Evolutionary conservation across 2,797 vertebrate species (phyloP).

Genomic region (Adrianichthys oophorus): DNA sequence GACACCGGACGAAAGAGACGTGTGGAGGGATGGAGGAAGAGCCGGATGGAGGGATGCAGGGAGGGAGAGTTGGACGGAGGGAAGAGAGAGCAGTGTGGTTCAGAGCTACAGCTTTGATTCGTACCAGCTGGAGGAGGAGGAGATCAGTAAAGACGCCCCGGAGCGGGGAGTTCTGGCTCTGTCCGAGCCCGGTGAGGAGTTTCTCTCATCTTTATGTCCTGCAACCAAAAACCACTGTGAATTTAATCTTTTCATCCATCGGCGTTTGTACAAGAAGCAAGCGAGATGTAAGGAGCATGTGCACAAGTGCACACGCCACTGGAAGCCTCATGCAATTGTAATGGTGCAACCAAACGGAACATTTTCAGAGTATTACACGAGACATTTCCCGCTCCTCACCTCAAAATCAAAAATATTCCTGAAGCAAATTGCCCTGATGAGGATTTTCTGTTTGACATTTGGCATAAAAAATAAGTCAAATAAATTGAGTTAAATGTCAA

Average conservation of each 20-base stretch:
- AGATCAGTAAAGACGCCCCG: constrained; percentile 78
- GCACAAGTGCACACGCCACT: constrained; percentile 2
- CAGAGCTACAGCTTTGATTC: constrained; percentile 95
- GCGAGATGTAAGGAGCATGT: neutral
- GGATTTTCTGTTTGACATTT: neutral
- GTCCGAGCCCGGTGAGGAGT: constrained; percentile 85
- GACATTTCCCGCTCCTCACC: neutral
- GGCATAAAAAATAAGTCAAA: neutral
- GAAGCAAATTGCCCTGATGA: too few species aligned
- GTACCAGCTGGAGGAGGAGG: constrained; percentile 90
- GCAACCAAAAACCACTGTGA: constrained; percentile 14
- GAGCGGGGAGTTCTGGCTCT: constrained; percentile 85
- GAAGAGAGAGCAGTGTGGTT: constrained; percentile 78
- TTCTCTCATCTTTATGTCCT: constrained; percentile 23
- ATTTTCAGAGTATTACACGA: constrained; percentile 2
- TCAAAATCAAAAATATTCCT: constrained; percentile 1
- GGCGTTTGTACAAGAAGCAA: neutral
- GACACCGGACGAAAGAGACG: constrained; percentile 72
- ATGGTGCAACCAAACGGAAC: neutral
- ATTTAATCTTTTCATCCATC: constrained; percentile 5
- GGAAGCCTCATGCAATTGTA: neutral
- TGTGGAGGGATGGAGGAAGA: constrained; percentile 64
- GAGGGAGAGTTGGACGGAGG: constrained; percentile 63
- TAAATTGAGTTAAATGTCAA: too few species aligned
- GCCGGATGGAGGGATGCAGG: constrained; percentile 61